phyloP scores from a whole-genome alignment of 1,140 invertebrate genomes.

The Patella vulgata region DNA sequence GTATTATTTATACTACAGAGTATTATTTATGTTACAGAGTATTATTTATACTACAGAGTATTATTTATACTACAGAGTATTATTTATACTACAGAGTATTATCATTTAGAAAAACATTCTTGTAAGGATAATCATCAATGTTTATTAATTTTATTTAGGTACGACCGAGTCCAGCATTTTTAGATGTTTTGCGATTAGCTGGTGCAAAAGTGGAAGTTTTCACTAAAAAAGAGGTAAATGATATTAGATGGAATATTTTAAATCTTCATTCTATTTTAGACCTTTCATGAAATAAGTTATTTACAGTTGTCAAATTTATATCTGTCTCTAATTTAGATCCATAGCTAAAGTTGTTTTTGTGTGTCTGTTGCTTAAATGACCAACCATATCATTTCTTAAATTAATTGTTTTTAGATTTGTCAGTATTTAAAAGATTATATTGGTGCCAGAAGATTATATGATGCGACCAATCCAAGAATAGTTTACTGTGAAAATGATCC shows the following conservation, averaged over 20 bases:
- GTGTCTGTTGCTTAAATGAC: not conserved
- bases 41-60: too few relatives aligned
- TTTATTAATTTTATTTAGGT: too few relatives aligned
- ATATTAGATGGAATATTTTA: not conserved
- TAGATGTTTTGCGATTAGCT: conserved; percentile 31
- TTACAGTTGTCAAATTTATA: not conserved
- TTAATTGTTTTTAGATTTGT: conserved; percentile 34
- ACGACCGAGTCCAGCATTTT: conserved; percentile 30
- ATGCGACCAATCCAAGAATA: conserved; percentile 36
- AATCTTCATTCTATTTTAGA: not conserved
- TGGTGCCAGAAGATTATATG: conserved; percentile 37
- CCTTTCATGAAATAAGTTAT: not conserved
- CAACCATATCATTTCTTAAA: not conserved
- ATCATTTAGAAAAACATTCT: too few relatives aligned
- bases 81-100: too few relatives aligned
- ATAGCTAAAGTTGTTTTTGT: not conserved
- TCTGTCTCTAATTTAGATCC: not conserved
- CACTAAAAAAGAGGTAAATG: conserved; percentile 45
- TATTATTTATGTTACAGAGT: too few relatives aligned
- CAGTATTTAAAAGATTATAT: conserved; percentile 51
- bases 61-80: too few relatives aligned
- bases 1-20: too few relatives aligned
- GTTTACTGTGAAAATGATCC: conserved; percentile 44
- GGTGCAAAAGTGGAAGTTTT: conserved; percentile 40
- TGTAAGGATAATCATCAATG: too few relatives aligned